Base-by-base conservation (phyloP, 2,888 invertebrate genomes). In the Galerucella calmariensis region DNA sequence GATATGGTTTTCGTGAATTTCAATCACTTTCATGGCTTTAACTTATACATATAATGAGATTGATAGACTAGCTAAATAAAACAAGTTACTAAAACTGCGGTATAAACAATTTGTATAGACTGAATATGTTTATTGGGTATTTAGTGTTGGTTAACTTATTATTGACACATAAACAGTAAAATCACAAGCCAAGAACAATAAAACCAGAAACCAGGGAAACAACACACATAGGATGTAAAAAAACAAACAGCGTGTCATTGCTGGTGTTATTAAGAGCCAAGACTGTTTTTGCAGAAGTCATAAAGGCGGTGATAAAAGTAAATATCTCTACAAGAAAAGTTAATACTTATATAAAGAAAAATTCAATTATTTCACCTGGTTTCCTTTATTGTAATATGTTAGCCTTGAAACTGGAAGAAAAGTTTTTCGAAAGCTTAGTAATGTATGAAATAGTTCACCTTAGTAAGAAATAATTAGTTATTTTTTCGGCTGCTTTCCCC, bases 1-100 rank as follows among this genome's bases (percentile, higher is more conserved):
- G 69, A 61, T 69, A 69, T 62, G 69, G 69, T 69, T 69, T 69
- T 69, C 69, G 62, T 62, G 69, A 69, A 69, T 69, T 69, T 69
- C 53, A 69, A 69, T 69, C 62, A 14, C 69, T 6, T 67, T 27
- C 67, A 44, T 69, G 20, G 69, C 35, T 61, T 62, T 35, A 44
- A 62, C n/a, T 62, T 62, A 62, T 62, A 20, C 20, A 20, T 20
- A 44, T 16, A 35, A 12, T 12, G 46, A 62, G 70, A 70, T 70
- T 70, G 46, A 59, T 58, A 12, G 68, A 24, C 16, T 14, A 12
- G 68, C 24, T 20, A 46, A 68, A 68, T 59, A 68, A 59, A 68
- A 58, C 58, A 10, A 41, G 44, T 65, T 56, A 56, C 20, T 56
- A 3, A 16, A 65, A 65, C 35, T n/a, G 35, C 14, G 35, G n/a